Percentiles rank a stretch among this genome's conserved stretches.
Evolutionary conservation across 2,888 invertebrate genomes (phyloP).

Genomic region (Eurois occulta): DNA sequence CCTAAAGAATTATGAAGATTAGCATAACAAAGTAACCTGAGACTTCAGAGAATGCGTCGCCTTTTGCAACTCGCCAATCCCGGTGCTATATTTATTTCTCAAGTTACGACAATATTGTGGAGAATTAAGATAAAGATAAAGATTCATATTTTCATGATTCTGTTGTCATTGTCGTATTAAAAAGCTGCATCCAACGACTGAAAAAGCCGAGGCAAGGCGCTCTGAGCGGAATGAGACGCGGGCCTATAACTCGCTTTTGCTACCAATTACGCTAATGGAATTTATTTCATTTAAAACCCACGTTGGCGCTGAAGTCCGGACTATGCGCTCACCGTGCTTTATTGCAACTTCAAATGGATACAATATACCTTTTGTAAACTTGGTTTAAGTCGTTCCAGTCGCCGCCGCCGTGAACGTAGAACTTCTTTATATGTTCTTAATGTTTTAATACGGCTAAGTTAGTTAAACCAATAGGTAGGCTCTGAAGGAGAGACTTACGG

Average conservation of each 20-base stretch:
- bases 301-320: constrained; percentile 57
- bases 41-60: constrained; percentile 85
- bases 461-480: constrained; percentile 19
- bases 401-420: constrained; percentile 18
- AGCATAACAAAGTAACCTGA: constrained; percentile 89
- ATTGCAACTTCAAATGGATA: constrained; percentile 66
- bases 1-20: constrained; percentile 89
- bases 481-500: constrained; percentile 2
- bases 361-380: constrained; percentile 63
- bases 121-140: constrained; percentile 50
- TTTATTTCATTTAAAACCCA: constrained; percentile 84
- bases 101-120: constrained; percentile 53
- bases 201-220: constrained; percentile 37
- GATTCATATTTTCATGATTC: constrained; percentile 50
- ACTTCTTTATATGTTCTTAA: constrained; percentile 41
- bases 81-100: constrained; percentile 70
- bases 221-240: constrained; percentile 50
- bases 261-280: constrained; percentile 88
- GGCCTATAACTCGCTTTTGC: constrained; percentile 77
- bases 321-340: constrained; percentile 66
- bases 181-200: constrained; percentile 49
- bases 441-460: constrained; percentile 32
- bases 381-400: constrained; percentile 42
- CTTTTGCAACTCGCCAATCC: constrained; percentile 81
- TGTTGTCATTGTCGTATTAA: constrained; percentile 42